These are phyloP conservation scores for Corydoras maculifer DNA, from an alignment of 2,113 vertebrate genomes.

Conservation along the genomic window DNA sequence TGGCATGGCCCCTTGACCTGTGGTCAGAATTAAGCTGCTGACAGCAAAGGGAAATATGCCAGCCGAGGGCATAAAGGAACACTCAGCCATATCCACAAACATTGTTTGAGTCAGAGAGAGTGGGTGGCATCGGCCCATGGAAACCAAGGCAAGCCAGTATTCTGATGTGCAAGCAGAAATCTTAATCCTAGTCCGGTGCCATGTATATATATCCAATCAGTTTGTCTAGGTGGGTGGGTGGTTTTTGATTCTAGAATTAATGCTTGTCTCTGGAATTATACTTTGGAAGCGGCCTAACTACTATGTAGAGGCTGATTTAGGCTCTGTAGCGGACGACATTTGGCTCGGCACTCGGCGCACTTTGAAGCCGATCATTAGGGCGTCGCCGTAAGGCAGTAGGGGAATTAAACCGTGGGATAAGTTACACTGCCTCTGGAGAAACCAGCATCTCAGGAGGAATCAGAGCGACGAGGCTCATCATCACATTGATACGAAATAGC, in stretches of 20 bases:
- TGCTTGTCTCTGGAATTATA: not conserved
- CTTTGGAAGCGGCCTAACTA: not conserved
- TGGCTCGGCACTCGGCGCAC: not conserved
- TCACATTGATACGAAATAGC: not conserved
- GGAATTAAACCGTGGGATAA: not conserved
- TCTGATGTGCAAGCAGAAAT: constrained; percentile 32
- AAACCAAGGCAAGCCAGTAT: constrained; percentile 28
- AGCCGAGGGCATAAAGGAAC: constrained; percentile 8
- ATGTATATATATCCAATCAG: too few relatives aligned
- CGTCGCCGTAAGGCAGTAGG: not conserved
- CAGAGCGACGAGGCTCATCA: not conserved
- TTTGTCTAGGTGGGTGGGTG: too few relatives aligned
- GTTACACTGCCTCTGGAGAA: not conserved
- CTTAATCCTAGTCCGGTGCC: constrained; percentile 4
- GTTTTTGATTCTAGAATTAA: too few relatives aligned
- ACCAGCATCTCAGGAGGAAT: not conserved
- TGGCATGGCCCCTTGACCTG: too few relatives aligned
- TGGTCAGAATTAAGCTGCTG: too few relatives aligned
- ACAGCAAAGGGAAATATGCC: too few relatives aligned
- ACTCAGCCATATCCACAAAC: constrained; percentile 28
- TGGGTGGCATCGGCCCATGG: constrained; percentile 17
- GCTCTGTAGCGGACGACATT: not conserved
- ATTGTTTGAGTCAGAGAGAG: constrained; percentile 24
- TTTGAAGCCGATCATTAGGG: constrained; percentile 8
- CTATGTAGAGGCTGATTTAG: not conserved